Conservation (phyloP, 2,113 vertebrate genomes). For the Calidris pugnax region DNA sequence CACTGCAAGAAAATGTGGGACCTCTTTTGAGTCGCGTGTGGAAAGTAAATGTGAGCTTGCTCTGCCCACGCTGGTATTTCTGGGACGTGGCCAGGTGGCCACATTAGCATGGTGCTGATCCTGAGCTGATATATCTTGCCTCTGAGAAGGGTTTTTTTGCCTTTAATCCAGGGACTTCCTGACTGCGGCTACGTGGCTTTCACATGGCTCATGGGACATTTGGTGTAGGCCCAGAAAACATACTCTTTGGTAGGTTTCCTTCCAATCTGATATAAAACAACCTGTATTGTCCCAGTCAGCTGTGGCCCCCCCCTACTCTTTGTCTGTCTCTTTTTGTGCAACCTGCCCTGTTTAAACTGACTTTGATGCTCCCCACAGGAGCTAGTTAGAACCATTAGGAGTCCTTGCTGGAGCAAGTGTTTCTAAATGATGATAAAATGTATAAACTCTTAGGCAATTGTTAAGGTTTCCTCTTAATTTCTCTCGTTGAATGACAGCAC, state of each 20-base stretch:
- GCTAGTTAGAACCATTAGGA: slow-evolving; percentile 1
- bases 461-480: neutral
- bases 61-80: neutral
- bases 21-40: neutral
- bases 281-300: neutral
- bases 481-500: neutral
- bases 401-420: neutral
- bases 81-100: neutral
- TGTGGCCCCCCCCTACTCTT: neutral
- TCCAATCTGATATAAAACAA: neutral
- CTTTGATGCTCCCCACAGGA: slow-evolving; percentile 5
- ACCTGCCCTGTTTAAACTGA: neutral
- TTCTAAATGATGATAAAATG: slow-evolving; percentile 29
- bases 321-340: neutral
- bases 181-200: rapidly evolving
- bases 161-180: neutral
- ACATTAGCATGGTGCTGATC: neutral
- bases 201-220: neutral
- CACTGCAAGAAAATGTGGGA: neutral
- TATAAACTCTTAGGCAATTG: slow-evolving; percentile 6
- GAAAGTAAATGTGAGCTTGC: neutral
- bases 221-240: rapidly evolving
- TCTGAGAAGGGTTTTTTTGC: neutral
- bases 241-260: neutral
- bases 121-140: neutral